Evolutionary conservation across 2,113 vertebrate species (phyloP), one percentile per base, ranked within the genome.

Genomic region (Himantopus leucocephalus): DNA sequence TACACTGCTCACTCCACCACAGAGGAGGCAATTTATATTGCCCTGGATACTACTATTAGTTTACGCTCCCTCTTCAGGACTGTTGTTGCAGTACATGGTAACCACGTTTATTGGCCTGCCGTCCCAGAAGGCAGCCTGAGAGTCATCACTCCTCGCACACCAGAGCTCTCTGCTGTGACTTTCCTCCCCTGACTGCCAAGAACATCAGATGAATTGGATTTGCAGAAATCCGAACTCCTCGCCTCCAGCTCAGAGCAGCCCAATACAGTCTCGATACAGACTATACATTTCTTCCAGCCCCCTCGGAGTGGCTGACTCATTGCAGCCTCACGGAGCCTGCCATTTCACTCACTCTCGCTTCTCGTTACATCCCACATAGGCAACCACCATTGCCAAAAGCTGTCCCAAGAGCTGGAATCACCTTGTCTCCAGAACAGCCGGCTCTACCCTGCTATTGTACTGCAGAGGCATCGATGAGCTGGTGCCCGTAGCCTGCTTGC

Each of bases 161-260:
- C 50, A 91, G 62, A 91, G 81, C 45, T 79, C 70, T 97, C 87
- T 94, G 78, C 91, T 85, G 58, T 0, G 14, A 97, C 47, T 96
- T 97, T 97, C 94, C 87, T 91, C 58, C n/a, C 12, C 14, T 82
- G 60, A n/a, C 89, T 96, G 94, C 95, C 96, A 97, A 95, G 91
- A 96, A 94, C 79, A 92, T 79, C 91, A 94, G 91, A 94, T 66
- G 88, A 95, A 94, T 70, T 95, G 80, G 70, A 96, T 96, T 92
- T 95, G 73, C 96, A 97, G 94, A 96, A 96, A 96, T 62, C 66
- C 4, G 0, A 94, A 92, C 48, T 84, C 70, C 60, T 92, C 0
- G 24, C 70, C 70, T 95, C 66, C 53, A 50, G 60, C 92, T 92
- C 77, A 64, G 62, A 43, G 60, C 94, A 94, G 86, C 19, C 24